Evolutionary conservation across 2,797 vertebrate genomes (phyloP).

Genomic region (Salarias fasciatus): DNA sequence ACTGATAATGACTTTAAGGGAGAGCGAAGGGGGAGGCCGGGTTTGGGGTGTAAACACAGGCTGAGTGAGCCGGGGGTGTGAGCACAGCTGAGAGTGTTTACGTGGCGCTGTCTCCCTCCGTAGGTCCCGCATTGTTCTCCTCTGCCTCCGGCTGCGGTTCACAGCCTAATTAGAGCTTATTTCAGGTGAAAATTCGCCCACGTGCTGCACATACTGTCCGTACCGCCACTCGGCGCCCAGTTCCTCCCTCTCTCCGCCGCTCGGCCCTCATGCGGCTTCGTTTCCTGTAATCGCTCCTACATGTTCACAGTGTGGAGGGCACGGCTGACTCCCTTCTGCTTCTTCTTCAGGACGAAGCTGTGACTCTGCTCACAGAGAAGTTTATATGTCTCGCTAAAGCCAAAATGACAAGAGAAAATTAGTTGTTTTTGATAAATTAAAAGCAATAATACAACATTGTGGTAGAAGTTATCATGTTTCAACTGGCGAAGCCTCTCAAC

Average conservation of each 20-base stretch:
- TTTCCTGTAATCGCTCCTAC: not conserved
- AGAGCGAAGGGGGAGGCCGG: constrained; percentile 2
- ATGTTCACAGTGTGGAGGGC: not conserved
- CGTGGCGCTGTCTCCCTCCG: constrained; percentile 67
- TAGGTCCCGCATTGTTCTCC: constrained; percentile 78
- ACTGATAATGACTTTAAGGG: constrained; percentile 47
- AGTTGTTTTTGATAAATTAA: no score
- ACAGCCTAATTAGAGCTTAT: constrained; percentile 80
- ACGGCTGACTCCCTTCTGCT: not conserved
- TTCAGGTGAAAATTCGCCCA: constrained; percentile 62
- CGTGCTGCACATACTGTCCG: constrained; percentile 32
- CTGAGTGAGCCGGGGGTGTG: constrained; percentile 80
- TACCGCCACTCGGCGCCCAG: constrained; percentile 21
- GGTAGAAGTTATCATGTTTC: no score
- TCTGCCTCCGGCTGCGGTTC: constrained; percentile 73
- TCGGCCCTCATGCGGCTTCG: constrained; percentile 17
- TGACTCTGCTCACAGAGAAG: no score
- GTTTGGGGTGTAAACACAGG: constrained; percentile 66
- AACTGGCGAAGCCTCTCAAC: no score
- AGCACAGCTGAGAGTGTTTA: constrained; percentile 89
- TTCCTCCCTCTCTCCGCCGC: constrained; percentile 6
- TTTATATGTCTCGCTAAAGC: no score
- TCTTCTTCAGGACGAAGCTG: no score
- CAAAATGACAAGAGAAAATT: no score
- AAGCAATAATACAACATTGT: no score